Evolutionary conservation across 2,113 vertebrate species (phyloP).

Genomic region (Nestor notabilis): DNA sequence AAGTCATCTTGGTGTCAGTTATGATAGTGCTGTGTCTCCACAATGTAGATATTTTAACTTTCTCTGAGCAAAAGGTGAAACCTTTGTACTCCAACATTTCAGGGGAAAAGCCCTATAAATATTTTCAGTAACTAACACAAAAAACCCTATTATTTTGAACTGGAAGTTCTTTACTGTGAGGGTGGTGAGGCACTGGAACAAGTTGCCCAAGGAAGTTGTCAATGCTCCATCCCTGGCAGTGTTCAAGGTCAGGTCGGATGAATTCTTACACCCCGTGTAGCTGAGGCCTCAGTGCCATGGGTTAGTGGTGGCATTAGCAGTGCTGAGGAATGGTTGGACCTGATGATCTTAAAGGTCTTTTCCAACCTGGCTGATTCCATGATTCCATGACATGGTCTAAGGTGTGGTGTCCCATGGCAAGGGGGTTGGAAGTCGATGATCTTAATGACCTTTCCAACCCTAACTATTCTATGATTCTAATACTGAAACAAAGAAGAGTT

Average conservation of each 20-base stretch:
- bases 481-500: background rate
- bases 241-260: background rate
- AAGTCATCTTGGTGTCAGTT: background rate
- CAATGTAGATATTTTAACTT: background rate
- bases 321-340: too few species aligned
- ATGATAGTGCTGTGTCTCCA: background rate
- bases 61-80: background rate
- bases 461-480: background rate
- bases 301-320: too few species aligned
- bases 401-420: too few species aligned
- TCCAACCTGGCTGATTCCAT: too few species aligned
- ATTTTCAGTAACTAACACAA: background rate
- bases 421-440: too few species aligned
- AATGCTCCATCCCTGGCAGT: background rate
- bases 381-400: too few species aligned
- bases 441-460: background rate
- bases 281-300: too few species aligned
- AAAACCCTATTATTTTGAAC: background rate
- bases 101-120: background rate
- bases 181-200: background rate
- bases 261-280: too few species aligned
- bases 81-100: background rate
- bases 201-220: background rate
- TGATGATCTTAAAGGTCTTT: too few species aligned
- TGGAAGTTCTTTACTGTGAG: background rate